phyloP scores from a whole-genome alignment of 1,140 invertebrate genomes.

The Aphaenogaster floridana region DNA sequence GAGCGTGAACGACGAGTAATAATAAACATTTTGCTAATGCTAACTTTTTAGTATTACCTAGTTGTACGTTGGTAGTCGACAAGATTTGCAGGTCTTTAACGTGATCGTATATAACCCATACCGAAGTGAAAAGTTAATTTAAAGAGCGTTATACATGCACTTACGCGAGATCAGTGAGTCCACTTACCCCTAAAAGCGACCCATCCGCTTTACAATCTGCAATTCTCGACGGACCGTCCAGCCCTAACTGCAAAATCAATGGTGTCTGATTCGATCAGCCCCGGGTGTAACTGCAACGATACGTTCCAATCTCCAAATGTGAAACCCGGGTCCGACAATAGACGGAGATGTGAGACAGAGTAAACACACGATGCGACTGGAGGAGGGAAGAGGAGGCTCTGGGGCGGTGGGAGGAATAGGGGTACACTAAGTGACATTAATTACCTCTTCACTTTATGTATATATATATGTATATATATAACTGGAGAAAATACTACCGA shows the following conservation, averaged over 20 bases:
- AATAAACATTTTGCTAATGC: constrained; percentile 18
- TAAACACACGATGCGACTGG: constrained; percentile 57
- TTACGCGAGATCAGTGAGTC: constrained; percentile 60
- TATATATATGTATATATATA: constrained; percentile 79
- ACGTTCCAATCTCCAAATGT: constrained; percentile 11
- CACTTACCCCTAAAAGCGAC: constrained; percentile 64
- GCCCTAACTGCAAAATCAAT: constrained; percentile 49
- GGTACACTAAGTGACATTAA: constrained; percentile 85
- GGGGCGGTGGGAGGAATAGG: neutral
- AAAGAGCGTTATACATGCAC: constrained; percentile 46
- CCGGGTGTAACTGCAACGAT: constrained; percentile 38
- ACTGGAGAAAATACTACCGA: constrained; percentile 85
- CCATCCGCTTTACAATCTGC: constrained; percentile 41
- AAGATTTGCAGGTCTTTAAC: constrained; percentile 46
- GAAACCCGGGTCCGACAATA: constrained; percentile 46
- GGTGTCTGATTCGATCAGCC: constrained; percentile 40
- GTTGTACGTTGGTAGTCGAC: constrained; percentile 23
- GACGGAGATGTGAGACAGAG: constrained; percentile 43
- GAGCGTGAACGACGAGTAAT: neutral
- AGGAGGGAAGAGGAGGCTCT: neutral
- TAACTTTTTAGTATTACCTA: constrained; percentile 25
- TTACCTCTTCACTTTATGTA: constrained; percentile 80
- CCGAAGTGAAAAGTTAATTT: constrained; percentile 50
- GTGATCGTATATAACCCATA: constrained; percentile 28
- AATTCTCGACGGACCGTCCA: constrained; percentile 37